Conservation (phyloP, 92 coral and sea anemone species). For the Paramuricea clavata region DNA sequence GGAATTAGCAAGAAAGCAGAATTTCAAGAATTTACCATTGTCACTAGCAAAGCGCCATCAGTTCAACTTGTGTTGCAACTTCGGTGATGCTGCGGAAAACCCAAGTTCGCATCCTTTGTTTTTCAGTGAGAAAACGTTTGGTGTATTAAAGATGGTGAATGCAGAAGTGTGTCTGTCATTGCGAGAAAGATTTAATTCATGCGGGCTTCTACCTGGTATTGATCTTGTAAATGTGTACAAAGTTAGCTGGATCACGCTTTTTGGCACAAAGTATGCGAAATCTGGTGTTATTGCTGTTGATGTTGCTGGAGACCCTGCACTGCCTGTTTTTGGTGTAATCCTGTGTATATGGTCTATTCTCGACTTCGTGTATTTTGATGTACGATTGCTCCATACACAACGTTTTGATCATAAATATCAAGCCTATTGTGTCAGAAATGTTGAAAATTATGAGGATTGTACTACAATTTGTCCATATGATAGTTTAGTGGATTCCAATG, state of each 20-base stretch:
- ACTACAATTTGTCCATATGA: conserved; percentile 10
- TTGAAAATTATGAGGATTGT: conserved; percentile 23
- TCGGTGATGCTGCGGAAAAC: not conserved
- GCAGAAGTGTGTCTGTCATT: not conserved
- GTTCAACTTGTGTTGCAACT: not conserved
- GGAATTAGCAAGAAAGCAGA: conserved; percentile 27
- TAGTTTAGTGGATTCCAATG: conserved; percentile 1
- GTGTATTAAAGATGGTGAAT: not conserved
- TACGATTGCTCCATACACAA: not conserved
- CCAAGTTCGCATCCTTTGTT: not conserved
- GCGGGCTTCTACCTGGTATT: not conserved
- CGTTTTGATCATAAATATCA: not conserved
- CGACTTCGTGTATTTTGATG: conserved; percentile 11
- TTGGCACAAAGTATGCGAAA: not conserved
- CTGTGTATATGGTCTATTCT: not conserved
- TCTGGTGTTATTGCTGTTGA: not conserved
- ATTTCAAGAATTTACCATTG: conserved; percentile 10
- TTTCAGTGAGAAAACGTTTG: not conserved
- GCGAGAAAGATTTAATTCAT: not conserved
- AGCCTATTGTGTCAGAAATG: conserved; percentile 29
- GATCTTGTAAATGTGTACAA: not conserved
- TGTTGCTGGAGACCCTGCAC: conserved; percentile 9
- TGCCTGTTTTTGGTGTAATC: too few species aligned
- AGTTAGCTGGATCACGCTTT: not conserved
- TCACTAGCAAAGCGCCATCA: not conserved